phyloP scores from a whole-genome alignment of 2,113 vertebrate genomes.

The Poicephalus gulielmi region DNA sequence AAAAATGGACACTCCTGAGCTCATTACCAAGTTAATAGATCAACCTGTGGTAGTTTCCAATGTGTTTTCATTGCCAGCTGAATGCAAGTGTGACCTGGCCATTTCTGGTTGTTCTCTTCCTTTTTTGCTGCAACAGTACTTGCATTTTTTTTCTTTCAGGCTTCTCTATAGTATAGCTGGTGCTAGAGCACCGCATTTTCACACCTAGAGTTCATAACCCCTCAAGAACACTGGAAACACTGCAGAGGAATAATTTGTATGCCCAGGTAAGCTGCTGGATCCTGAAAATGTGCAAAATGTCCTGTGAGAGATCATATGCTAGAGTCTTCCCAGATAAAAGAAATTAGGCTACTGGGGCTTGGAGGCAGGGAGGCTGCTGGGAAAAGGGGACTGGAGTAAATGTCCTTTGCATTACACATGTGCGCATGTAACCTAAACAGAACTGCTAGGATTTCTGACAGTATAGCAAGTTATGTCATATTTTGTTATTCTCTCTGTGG shows the following conservation, averaged over 20 bases:
- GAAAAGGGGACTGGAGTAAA: neutral
- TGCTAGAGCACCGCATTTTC: neutral
- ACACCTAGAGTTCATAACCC: neutral
- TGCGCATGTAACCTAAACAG: neutral
- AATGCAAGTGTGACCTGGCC: neutral
- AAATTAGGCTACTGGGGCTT: neutral
- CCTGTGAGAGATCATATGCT: neutral
- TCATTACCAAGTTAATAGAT: neutral
- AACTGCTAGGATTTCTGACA: neutral
- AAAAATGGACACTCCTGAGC: neutral
- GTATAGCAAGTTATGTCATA: neutral
- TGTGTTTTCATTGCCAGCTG: neutral
- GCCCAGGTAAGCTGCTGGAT: neutral
- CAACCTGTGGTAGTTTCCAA: neutral
- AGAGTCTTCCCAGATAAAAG: neutral
- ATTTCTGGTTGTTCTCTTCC: neutral
- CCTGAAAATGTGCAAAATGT: neutral
- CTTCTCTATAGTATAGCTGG: neutral
- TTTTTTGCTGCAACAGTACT: neutral
- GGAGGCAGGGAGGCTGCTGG: neutral
- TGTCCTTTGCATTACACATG: neutral
- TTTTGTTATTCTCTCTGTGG: neutral
- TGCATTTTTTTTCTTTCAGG: neutral
- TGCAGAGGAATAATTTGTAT: neutral
- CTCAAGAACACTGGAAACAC: neutral